Conservation (phyloP, 2,888 invertebrate species). For the Caenorhabditis virilis region DNA sequence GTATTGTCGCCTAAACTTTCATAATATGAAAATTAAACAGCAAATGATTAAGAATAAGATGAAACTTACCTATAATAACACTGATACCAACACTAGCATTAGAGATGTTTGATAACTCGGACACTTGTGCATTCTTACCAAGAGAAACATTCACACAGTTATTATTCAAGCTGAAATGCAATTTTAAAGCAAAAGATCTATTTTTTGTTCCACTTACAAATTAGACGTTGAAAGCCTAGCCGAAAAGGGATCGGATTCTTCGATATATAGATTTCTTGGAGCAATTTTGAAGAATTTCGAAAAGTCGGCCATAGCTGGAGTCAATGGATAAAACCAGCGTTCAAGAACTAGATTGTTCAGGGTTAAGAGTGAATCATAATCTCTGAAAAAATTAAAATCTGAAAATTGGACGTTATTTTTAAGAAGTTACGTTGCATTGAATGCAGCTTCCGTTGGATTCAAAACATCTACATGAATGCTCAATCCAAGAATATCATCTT, state of each 20-base stretch:
- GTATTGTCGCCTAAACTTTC: constrained; percentile 15
- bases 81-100: constrained; percentile 24
- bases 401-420: too few relatives aligned
- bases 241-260: constrained; percentile 7
- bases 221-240: not conserved
- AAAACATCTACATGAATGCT: constrained; percentile 59
- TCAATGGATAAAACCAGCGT: constrained; percentile 52
- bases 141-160: constrained; percentile 22
- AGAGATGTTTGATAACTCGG: constrained; percentile 9
- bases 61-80: constrained; percentile 14
- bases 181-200: not conserved
- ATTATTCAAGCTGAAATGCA: constrained; percentile 17
- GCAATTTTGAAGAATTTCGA: constrained; percentile 11
- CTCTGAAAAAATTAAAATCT: constrained; percentile 31
- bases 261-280: constrained; percentile 24
- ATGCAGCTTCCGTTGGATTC: constrained; percentile 34
- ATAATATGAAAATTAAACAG: too few relatives aligned
- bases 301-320: constrained; percentile 33
- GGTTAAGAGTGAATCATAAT: constrained; percentile 42
- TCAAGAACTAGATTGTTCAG: constrained; percentile 43
- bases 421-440: constrained; percentile 41
- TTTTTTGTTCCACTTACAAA: constrained; percentile 1
- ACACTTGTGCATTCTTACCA: constrained; percentile 14
- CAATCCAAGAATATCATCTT: constrained; percentile 61
- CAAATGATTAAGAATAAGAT: not conserved